Evolutionary conservation across 2,888 invertebrate species (phyloP).

Genomic region (Hirtodrosophila cameraria): DNA sequence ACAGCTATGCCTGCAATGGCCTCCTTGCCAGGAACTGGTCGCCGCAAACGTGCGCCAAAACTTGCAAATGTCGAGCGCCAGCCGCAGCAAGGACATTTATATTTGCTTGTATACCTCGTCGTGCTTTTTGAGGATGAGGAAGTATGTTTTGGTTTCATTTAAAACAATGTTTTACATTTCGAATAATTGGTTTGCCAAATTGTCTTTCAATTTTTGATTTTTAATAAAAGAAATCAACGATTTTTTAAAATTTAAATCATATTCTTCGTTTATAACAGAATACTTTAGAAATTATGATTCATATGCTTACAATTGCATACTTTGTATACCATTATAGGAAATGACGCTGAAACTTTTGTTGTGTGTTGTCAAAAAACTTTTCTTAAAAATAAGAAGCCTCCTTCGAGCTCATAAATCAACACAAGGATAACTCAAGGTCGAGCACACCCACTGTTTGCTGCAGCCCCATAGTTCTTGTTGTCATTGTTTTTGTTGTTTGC

Average conservation of each 20-base stretch:
- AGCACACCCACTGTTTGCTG: background rate
- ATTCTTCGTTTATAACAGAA: no score
- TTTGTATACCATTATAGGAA: no score
- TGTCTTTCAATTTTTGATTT: no score
- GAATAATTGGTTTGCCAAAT: no score
- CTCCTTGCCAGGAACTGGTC: conserved; percentile 55
- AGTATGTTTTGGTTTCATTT: background rate
- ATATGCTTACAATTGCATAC: no score
- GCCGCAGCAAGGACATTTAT: conserved; percentile 77
- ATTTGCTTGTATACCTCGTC: conserved; percentile 48
- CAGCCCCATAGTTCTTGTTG: conserved; percentile 11
- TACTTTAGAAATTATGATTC: no score
- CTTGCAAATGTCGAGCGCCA: conserved; percentile 55
- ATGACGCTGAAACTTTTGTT: no score
- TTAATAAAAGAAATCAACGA: no score
- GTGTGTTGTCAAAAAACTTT: no score
- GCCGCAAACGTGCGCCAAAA: conserved; percentile 65
- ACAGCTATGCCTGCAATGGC: conserved; percentile 71
- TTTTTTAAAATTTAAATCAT: no score
- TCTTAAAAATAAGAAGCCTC: background rate
- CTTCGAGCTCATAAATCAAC: background rate
- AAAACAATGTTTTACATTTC: no score
- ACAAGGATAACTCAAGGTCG: conserved; percentile 9
- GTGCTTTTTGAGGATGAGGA: conserved; percentile 19
- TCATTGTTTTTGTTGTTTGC: conserved; percentile 25